These are phyloP conservation scores for Lycaon pictus DNA, from an alignment of 2,113 vertebrate genomes.

Conservation along the genomic window DNA sequence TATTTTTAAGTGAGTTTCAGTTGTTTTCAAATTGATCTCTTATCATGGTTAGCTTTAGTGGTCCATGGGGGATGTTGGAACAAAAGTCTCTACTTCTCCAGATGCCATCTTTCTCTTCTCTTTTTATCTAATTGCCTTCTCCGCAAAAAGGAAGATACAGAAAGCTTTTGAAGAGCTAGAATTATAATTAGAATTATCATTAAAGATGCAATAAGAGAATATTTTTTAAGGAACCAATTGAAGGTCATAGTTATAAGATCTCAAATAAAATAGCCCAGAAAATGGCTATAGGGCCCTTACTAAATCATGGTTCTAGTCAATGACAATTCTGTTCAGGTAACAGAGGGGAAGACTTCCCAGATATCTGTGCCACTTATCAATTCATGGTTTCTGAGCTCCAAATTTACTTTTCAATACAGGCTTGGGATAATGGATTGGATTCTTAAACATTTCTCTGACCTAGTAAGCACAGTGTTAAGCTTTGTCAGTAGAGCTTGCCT, in stretches of 20 bases:
- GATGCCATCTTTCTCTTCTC: neutral
- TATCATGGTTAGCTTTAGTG: neutral
- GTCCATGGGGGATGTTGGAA: neutral
- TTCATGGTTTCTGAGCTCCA: neutral
- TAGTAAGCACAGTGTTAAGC: neutral
- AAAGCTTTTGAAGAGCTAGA: constrained; percentile 14
- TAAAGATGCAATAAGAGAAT: constrained; percentile 32
- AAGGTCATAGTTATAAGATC: neutral
- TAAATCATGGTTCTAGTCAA: neutral
- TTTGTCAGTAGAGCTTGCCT: neutral
- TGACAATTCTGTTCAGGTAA: neutral
- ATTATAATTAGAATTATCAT: neutral
- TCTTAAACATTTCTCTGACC: neutral
- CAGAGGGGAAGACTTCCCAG: neutral
- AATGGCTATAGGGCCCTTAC: neutral
- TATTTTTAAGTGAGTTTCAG: constrained; percentile 30
- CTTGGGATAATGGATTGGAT: neutral
- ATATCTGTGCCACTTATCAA: neutral
- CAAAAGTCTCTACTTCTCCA: neutral
- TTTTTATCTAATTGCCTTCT: constrained; percentile 17
- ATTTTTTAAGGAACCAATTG: constrained; percentile 16
- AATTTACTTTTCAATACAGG: neutral
- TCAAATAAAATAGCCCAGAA: neutral
- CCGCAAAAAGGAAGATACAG: neutral
- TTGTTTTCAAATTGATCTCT: neutral